A percentile compares a stretch with the other conserved stretches of the same genome.
These are phyloP conservation scores for Camelus dromedarius DNA, from an alignment of 2,113 vertebrate genomes.

Conservation along the genomic window DNA sequence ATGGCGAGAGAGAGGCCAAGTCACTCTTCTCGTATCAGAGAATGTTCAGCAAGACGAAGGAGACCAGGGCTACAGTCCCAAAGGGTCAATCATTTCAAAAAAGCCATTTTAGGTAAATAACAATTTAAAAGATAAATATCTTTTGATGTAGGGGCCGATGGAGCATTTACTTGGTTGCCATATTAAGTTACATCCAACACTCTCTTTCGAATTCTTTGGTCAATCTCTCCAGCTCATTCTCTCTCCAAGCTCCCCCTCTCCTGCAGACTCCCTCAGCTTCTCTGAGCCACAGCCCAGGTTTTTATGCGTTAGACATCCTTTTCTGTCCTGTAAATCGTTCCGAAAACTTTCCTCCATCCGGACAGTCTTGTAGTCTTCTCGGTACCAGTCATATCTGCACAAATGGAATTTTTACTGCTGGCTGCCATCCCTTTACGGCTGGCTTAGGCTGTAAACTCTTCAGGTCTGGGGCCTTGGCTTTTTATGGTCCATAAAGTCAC, in stretches of 20 bases:
- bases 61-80: background rate
- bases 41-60: fast-evolving
- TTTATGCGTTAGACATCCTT: background rate
- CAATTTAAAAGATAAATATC: background rate
- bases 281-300: background rate
- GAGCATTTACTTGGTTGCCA: no score
- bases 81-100: background rate
- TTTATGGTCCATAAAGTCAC: background rate
- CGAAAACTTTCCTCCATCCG: background rate
- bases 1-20: background rate
- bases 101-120: background rate
- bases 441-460: background rate
- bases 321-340: slow-evolving; percentile 5
- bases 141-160: background rate
- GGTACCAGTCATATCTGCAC: background rate
- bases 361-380: background rate
- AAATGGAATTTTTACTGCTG: background rate
- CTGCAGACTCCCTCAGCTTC: background rate
- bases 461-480: background rate
- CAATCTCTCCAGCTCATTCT: background rate
- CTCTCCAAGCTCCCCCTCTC: no score
- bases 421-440: background rate
- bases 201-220: no score
- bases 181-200: background rate
- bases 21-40: background rate